Conservation (phyloP, 2,797 vertebrate species). For the Holocentrus rufus region DNA sequence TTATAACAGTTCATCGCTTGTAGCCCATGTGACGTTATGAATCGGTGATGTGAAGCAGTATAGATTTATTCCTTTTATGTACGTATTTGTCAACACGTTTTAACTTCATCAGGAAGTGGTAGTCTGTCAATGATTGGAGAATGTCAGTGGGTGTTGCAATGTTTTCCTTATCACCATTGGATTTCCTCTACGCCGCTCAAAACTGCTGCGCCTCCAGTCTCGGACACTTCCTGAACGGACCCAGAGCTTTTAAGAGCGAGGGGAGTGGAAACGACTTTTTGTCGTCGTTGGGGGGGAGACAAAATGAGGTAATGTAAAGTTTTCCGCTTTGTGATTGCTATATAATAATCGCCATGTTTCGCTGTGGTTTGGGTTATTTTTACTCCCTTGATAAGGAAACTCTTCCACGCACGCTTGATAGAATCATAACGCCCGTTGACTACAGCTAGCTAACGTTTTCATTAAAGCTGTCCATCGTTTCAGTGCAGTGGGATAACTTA, state of each 20-base stretch:
- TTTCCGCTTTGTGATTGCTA: background rate
- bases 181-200: conserved; percentile 75
- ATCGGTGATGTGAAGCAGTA: conserved; percentile 37
- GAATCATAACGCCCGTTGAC: conserved; percentile 37
- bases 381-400: too few relatives aligned
- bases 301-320: conserved; percentile 73
- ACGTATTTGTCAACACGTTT: background rate
- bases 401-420: conserved; percentile 7
- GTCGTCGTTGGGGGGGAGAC: conserved; percentile 56
- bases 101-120: conserved; percentile 60
- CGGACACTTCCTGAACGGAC: conserved; percentile 76
- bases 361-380: too few relatives aligned
- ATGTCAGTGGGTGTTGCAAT: conserved; percentile 75
- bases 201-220: conserved; percentile 54
- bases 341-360: background rate
- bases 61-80: conserved; percentile 18
- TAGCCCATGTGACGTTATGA: background rate
- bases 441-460: background rate
- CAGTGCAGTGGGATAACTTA: conserved; percentile 35
- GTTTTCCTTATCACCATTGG: conserved; percentile 78
- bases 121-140: conserved; percentile 75
- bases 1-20: background rate
- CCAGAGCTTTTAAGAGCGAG: conserved; percentile 32
- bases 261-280: conserved; percentile 38
- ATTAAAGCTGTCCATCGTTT: conserved; percentile 7